A percentile compares a stretch with the other conserved stretches of the same genome.
phyloP scores from a whole-genome alignment of 2,113 vertebrate species.

The Tretioscincus oriximinensis region DNA sequence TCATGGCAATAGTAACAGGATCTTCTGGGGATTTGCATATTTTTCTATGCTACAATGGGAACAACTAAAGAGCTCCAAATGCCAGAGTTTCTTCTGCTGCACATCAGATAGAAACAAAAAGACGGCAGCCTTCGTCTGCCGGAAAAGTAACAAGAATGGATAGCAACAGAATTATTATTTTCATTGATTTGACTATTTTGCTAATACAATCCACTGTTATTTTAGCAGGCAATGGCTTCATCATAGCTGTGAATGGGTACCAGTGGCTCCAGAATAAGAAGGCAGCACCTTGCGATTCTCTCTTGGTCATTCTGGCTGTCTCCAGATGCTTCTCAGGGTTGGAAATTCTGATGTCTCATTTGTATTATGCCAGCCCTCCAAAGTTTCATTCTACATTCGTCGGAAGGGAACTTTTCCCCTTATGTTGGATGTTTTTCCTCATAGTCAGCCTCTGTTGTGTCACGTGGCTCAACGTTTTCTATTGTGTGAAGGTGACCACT shows the following conservation, averaged over 20 bases:
- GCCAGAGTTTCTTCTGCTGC: not conserved
- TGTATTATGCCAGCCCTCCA: not conserved
- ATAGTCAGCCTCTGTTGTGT: constrained; percentile 25
- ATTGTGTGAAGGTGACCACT: constrained; percentile 33
- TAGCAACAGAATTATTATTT: not conserved
- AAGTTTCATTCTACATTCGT: accelerated
- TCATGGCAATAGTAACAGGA: not conserved
- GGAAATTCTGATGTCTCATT: not conserved
- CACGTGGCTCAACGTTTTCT: constrained; percentile 37
- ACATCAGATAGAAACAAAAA: not conserved
- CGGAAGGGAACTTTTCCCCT: accelerated
- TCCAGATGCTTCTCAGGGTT: constrained; percentile 29
- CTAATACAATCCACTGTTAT: not conserved
- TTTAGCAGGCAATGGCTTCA: constrained; percentile 39
- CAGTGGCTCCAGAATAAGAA: not conserved
- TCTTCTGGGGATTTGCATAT: not conserved
- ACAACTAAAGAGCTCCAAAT: not conserved
- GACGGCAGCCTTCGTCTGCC: not conserved
- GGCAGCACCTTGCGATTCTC: not conserved
- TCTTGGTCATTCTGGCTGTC: constrained; percentile 1
- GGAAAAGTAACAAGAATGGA: not conserved
- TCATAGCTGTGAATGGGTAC: not conserved
- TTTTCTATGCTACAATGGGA: too few species aligned
- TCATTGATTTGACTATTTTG: not conserved
- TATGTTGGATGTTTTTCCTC: constrained; percentile 21